phyloP scores from a whole-genome alignment of 2,888 invertebrate species.

The Drosophila flavopinicola region DNA sequence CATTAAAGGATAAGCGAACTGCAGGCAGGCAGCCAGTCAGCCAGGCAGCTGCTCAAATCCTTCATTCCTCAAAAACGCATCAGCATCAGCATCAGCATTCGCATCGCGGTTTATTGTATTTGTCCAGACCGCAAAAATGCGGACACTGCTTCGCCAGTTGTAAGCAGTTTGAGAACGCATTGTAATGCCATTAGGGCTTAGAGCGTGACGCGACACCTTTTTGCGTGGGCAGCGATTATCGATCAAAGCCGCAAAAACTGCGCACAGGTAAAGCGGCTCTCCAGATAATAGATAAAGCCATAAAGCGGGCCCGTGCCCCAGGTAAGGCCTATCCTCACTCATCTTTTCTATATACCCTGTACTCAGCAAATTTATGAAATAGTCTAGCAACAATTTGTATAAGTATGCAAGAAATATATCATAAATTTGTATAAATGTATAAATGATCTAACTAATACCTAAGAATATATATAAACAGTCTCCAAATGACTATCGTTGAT shows the following conservation, averaged over 20 bases:
- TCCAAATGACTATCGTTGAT: too few species aligned
- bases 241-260: conserved; percentile 76
- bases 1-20: conserved; percentile 72
- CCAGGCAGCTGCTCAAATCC: conserved; percentile 43
- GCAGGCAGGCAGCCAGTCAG: conserved; percentile 14
- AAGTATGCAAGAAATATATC: neutral
- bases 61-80: conserved; percentile 18
- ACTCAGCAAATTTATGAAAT: too few species aligned
- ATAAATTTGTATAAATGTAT: neutral
- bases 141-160: conserved; percentile 22
- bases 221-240: conserved; percentile 80
- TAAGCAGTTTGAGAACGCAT: conserved; percentile 44
- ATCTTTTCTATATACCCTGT: conserved; percentile 22
- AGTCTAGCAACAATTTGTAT: neutral
- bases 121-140: conserved; percentile 57
- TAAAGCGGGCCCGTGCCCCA: conserved; percentile 40
- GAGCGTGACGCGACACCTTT: conserved; percentile 72
- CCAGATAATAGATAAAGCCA: conserved; percentile 27
- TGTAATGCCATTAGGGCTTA: conserved; percentile 72
- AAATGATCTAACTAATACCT: too few species aligned
- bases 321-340: conserved; percentile 54
- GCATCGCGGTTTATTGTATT: conserved; percentile 51
- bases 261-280: conserved; percentile 61
- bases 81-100: too few species aligned
- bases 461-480: too few species aligned